Evolutionary conservation across 2,797 vertebrate genomes (phyloP).

Genomic region (Lithobates pipiens): DNA sequence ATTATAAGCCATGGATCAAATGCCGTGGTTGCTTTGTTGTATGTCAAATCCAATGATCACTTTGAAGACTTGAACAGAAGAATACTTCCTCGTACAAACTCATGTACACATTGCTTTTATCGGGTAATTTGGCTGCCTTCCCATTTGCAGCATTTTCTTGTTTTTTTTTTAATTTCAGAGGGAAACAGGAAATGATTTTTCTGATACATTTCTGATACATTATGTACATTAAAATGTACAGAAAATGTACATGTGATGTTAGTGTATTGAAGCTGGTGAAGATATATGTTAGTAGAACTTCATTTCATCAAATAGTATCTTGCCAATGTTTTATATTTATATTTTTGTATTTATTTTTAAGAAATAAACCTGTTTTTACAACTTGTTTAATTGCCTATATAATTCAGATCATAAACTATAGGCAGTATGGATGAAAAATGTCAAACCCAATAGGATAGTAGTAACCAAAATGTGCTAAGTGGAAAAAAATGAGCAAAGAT

Average conservation of each 20-base stretch:
- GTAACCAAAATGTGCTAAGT: neutral
- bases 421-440: neutral
- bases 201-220: conserved; percentile 66
- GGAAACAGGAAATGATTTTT: conserved; percentile 67
- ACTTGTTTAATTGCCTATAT: conserved; percentile 68
- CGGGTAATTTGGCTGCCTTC: conserved; percentile 71
- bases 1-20: conserved; percentile 78
- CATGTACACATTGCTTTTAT: conserved; percentile 74
- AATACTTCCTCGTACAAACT: conserved; percentile 71
- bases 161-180: conserved; percentile 61
- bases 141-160: conserved; percentile 72
- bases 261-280: conserved; percentile 82
- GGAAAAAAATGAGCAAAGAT: neutral
- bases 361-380: conserved; percentile 90
- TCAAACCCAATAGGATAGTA: neutral
- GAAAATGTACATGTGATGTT: conserved; percentile 79
- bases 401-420: conserved; percentile 27
- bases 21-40: conserved; percentile 79
- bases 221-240: conserved; percentile 77
- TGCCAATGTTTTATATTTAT: conserved; percentile 99
- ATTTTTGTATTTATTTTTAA: conserved; percentile 99
- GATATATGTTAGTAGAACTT: conserved; percentile 79
- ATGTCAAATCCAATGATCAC: conserved; percentile 76
- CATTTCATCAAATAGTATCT: conserved; percentile 85
- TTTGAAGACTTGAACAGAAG: conserved; percentile 73